Percentiles rank a stretch among this genome's conserved stretches.
These are phyloP conservation scores for Lissonota sp. DNA, from an alignment of 2,888 invertebrate genomes.

Conservation along the genomic window DNA sequence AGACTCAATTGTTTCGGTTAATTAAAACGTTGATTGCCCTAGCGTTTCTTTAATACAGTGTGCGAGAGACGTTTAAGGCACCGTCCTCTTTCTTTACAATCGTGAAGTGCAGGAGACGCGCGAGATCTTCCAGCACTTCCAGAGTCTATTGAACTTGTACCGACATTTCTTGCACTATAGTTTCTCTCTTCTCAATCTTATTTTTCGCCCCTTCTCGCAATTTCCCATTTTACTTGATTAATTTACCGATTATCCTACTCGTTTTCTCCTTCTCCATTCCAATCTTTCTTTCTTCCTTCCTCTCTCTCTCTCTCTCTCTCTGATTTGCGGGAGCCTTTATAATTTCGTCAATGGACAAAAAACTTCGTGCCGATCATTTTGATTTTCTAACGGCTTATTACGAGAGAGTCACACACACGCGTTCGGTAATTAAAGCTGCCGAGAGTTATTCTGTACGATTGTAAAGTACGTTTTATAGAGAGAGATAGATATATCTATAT, in stretches of 20 bases:
- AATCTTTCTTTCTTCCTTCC: too few species aligned
- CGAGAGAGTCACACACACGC: conserved; percentile 53
- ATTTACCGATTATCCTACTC: conserved; percentile 1
- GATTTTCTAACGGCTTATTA: conserved; percentile 29
- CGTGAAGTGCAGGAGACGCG: conserved; percentile 20
- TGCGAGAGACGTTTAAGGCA: conserved; percentile 53
- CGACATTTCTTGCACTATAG: conserved; percentile 34
- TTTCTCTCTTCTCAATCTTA: conserved; percentile 6
- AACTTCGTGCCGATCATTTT: conserved; percentile 35
- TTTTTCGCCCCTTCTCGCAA: neutral
- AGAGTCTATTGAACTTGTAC: conserved; percentile 38
- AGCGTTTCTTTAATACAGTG: conserved; percentile 28
- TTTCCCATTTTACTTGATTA: conserved; percentile 34
- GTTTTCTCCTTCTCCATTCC: too few species aligned
- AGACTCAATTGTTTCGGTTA: conserved; percentile 42
- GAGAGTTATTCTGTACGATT: conserved; percentile 12
- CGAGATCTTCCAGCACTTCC: neutral
- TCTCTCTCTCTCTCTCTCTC: neutral
- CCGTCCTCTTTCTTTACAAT: conserved; percentile 49
- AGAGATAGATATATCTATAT: conserved; percentile 1
- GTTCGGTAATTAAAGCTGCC: conserved; percentile 63
- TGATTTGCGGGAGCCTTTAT: conserved; percentile 46
- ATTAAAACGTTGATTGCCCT: conserved; percentile 57
- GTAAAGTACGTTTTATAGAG: neutral
- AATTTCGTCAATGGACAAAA: conserved; percentile 52